Conservation (phyloP, 1,140 invertebrate genomes). For the Zaprionus africanus region DNA sequence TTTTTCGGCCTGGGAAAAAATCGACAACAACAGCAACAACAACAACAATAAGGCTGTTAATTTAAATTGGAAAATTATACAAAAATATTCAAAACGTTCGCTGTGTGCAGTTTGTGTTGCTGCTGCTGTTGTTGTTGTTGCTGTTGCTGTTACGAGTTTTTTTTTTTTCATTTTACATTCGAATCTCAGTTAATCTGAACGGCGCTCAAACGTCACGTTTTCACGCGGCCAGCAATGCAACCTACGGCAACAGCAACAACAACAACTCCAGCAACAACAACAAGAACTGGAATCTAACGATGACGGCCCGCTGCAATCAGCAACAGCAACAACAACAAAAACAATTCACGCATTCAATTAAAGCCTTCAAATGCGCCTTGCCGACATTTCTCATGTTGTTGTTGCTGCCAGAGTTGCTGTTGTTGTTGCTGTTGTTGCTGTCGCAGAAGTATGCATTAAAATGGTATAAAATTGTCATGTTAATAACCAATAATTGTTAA, state of each 20-base stretch:
- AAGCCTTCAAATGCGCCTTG: conserved; percentile 81
- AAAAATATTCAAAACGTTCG: conserved; percentile 80
- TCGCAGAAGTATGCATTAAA: conserved; percentile 74
- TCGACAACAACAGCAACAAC: conserved; percentile 43
- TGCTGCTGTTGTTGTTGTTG: conserved; percentile 33
- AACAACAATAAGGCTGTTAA: conserved; percentile 68
- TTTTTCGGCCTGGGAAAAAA: conserved; percentile 74
- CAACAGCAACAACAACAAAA: conserved; percentile 75
- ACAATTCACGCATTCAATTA: conserved; percentile 83
- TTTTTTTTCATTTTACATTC: conserved; percentile 58
- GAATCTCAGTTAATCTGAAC: conserved; percentile 75
- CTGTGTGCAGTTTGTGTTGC: conserved; percentile 33
- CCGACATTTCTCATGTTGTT: conserved; percentile 63
- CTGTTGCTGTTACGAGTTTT: conserved; percentile 42
- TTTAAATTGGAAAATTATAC: conserved; percentile 83
- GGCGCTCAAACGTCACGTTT: conserved; percentile 79
- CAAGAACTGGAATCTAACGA: conserved; percentile 52
- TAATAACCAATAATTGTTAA: conserved; percentile 83
- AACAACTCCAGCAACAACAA: conserved; percentile 33
- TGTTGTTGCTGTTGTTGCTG: conserved; percentile 45
- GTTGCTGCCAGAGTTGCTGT: conserved; percentile 28
- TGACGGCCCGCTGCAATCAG: conserved; percentile 68
- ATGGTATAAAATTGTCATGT: conserved; percentile 84
- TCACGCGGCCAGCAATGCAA: conserved; percentile 74
- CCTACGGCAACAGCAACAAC: conserved; percentile 46